These are phyloP conservation scores for Lethenteron camtschaticum DNA, from an alignment of 2,113 vertebrate genomes.

Conservation along the genomic window DNA sequence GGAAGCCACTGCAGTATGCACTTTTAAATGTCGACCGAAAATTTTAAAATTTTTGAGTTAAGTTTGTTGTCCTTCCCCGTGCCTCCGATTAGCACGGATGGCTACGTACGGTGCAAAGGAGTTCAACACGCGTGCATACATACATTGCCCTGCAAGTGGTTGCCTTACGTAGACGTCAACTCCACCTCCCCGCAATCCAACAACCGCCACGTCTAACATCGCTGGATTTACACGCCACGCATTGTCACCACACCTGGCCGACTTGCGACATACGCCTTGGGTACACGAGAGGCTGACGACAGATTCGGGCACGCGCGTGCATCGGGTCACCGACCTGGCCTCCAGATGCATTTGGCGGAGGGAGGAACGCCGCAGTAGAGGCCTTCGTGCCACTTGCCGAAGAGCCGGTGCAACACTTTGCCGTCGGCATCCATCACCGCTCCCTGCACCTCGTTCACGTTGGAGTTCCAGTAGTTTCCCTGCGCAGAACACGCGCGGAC, in stretches of 20 bases:
- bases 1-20: too few species aligned
- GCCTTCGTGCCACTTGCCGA: conserved; percentile 63
- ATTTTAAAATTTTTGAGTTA: too few species aligned
- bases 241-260: too few species aligned
- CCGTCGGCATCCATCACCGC: conserved; percentile 41
- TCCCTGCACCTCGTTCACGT: conserved; percentile 48
- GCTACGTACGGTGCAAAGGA: too few species aligned
- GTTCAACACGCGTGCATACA: background rate
- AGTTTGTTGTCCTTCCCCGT: too few species aligned
- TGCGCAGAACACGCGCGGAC: conserved; percentile 12
- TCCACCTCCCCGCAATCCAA: background rate
- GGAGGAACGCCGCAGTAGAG: conserved; percentile 45
- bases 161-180: background rate
- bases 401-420: conserved; percentile 48
- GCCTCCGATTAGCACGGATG: too few species aligned
- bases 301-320: background rate
- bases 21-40: too few species aligned
- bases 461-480: conserved; percentile 55
- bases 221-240: background rate
- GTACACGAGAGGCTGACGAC: background rate
- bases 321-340: conserved; percentile 34
- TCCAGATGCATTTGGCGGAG: conserved; percentile 52
- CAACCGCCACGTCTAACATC: background rate
- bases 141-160: background rate
- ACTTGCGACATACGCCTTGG: background rate